These are phyloP conservation scores for Grammomys surdaster DNA, from an alignment of 2,113 vertebrate genomes.

Conservation along the genomic window DNA sequence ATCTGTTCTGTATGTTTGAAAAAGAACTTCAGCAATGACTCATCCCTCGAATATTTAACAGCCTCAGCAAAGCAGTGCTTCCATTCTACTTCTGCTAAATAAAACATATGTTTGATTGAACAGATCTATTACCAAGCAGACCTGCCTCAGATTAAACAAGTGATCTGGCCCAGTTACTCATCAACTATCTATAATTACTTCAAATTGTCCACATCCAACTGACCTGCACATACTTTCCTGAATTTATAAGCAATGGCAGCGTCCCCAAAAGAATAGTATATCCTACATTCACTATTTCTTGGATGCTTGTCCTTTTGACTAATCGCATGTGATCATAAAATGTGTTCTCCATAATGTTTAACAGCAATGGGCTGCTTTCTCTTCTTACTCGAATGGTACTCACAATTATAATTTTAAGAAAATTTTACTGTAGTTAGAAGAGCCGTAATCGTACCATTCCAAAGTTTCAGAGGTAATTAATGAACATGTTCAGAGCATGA, in stretches of 20 bases:
- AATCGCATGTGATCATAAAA: slow-evolving; percentile 3
- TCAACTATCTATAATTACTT: slow-evolving; percentile 48
- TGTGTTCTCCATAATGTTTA: not conserved
- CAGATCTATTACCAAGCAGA: slow-evolving; percentile 45
- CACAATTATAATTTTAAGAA: not conserved
- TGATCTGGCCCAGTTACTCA: slow-evolving; percentile 10
- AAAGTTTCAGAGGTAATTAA: slow-evolving; percentile 11
- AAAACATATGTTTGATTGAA: slow-evolving; percentile 19
- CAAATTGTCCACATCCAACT: slow-evolving; percentile 21
- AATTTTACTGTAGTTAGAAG: not conserved
- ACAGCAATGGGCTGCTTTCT: not conserved
- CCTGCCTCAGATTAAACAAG: slow-evolving; percentile 52
- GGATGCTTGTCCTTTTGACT: not conserved
- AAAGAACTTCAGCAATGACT: not conserved
- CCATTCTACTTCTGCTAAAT: slow-evolving; percentile 44
- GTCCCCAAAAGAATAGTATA: not conserved
- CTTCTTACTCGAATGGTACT: not conserved
- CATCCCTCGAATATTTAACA: not conserved
- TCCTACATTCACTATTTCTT: not conserved
- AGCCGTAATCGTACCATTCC: not conserved
- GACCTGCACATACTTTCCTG: not conserved
- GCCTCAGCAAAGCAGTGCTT: slow-evolving; percentile 39
- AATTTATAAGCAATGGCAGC: not conserved
- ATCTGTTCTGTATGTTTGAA: not conserved
- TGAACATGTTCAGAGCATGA: not conserved